Percentiles rank a stretch among this genome's conserved stretches.
Conservation (phyloP, 2,888 invertebrate species). For the Melipona beecheii region DNA sequence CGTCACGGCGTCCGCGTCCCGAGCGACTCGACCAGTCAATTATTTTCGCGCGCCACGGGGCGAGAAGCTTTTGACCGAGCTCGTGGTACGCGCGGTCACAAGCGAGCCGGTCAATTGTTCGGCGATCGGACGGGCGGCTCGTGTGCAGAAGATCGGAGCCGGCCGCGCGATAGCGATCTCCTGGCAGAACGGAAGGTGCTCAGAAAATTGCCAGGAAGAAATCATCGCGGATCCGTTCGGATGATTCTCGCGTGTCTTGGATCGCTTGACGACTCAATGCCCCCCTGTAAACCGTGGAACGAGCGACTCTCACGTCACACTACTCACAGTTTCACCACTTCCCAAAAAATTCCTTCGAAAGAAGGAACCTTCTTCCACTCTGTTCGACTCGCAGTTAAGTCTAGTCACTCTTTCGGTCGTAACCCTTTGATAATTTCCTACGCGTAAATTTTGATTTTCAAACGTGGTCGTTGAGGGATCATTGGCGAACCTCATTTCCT, state of each 20-base stretch:
- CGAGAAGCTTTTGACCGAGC: conserved; percentile 41
- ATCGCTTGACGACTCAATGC: background rate
- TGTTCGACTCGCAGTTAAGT: too few relatives aligned
- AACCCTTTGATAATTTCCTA: too few relatives aligned
- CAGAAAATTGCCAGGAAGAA: conserved; percentile 31
- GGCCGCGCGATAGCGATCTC: conserved; percentile 48
- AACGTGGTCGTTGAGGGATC: too few relatives aligned
- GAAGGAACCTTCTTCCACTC: too few relatives aligned
- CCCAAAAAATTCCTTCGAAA: too few relatives aligned
- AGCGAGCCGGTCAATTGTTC: conserved; percentile 39
- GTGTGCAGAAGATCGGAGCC: conserved; percentile 38
- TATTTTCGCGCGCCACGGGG: conserved; percentile 20
- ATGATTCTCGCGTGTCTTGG: background rate
- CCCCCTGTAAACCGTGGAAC: background rate
- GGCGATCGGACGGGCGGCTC: background rate
- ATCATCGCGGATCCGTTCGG: conserved; percentile 16
- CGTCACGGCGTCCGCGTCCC: background rate
- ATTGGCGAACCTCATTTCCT: too few relatives aligned
- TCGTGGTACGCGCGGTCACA: background rate
- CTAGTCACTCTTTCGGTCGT: too few relatives aligned
- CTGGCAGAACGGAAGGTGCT: conserved; percentile 21
- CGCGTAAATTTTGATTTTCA: too few relatives aligned
- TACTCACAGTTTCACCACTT: too few relatives aligned
- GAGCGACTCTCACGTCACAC: too few relatives aligned
- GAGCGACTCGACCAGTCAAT: conserved; percentile 31